Percentiles rank a stretch among this genome's conserved stretches.
phyloP scores from a whole-genome alignment of 2,797 vertebrate genomes.

The Lacerta agilis region DNA sequence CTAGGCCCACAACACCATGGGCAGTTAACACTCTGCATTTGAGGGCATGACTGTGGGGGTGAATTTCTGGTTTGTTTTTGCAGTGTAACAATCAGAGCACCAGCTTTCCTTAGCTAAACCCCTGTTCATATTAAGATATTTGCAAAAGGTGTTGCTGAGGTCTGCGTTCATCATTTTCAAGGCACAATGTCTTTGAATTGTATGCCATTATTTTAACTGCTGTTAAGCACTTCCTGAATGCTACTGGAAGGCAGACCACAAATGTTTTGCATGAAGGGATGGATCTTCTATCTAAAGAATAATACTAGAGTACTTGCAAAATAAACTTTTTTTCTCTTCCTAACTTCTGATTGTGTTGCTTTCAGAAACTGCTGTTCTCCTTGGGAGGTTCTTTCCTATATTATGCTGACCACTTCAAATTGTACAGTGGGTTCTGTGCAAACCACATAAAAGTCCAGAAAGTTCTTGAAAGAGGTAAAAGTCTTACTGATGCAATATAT shows the following conservation, averaged over 20 bases:
- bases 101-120: too few species aligned
- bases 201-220: background rate
- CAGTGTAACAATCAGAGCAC: too few species aligned
- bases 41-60: too few species aligned
- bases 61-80: too few species aligned
- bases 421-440: conserved; percentile 98
- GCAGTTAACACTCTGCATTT: too few species aligned
- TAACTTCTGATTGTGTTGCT: conserved; percentile 40
- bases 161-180: too few species aligned
- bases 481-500: conserved; percentile 30
- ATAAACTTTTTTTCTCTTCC: conserved; percentile 11
- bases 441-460: conserved; percentile 99
- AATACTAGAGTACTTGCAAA: background rate
- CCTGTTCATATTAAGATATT: too few species aligned
- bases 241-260: background rate
- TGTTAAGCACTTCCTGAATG: background rate
- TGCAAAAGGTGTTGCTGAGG: too few species aligned
- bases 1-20: too few species aligned
- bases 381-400: conserved; percentile 98
- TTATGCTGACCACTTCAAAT: conserved; percentile 98
- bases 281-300: background rate
- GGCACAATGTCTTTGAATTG: too few species aligned
- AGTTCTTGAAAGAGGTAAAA: conserved; percentile 94
- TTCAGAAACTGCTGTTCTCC: conserved; percentile 95
- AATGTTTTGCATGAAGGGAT: background rate